These are phyloP conservation scores for Falcunculus frontatus DNA, from an alignment of 2,113 vertebrate species.

Conservation along the genomic window DNA sequence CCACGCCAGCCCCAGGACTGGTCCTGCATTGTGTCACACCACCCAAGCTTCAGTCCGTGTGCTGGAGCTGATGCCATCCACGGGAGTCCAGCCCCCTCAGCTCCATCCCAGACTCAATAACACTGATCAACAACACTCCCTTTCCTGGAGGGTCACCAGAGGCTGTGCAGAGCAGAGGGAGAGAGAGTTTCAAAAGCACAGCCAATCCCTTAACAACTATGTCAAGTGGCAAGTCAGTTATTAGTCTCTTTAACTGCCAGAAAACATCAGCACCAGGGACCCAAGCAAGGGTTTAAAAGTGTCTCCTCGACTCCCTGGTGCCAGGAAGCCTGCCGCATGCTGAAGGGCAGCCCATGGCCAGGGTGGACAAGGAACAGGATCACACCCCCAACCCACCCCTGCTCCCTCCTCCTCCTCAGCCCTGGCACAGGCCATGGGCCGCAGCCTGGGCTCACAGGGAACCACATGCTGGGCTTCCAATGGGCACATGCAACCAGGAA, in stretches of 20 bases:
- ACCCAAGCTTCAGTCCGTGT: rapidly evolving
- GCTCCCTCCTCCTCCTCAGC: neutral
- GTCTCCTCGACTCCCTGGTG: rapidly evolving
- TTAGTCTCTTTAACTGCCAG: constrained; percentile 19
- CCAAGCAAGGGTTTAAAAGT: neutral
- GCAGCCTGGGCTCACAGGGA: neutral
- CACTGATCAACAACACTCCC: neutral
- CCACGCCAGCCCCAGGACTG: neutral
- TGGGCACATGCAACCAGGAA: neutral
- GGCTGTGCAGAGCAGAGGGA: neutral
- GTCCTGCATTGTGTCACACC: neutral
- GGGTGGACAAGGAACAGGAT: neutral
- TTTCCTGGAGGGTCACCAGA: neutral
- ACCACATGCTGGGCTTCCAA: rapidly evolving
- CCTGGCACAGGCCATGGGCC: too few species aligned
- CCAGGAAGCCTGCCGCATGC: neutral
- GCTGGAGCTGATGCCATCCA: rapidly evolving
- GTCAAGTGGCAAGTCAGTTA: constrained; percentile 3
- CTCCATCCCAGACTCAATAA: neutral
- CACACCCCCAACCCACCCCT: neutral
- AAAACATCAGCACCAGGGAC: constrained; percentile 8
- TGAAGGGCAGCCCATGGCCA: neutral
- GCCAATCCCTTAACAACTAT: neutral
- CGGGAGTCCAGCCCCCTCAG: rapidly evolving
- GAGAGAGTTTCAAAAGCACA: constrained; percentile 1